phyloP scores from a whole-genome alignment of 2,888 invertebrate genomes.

The Brachyptera risi region DNA sequence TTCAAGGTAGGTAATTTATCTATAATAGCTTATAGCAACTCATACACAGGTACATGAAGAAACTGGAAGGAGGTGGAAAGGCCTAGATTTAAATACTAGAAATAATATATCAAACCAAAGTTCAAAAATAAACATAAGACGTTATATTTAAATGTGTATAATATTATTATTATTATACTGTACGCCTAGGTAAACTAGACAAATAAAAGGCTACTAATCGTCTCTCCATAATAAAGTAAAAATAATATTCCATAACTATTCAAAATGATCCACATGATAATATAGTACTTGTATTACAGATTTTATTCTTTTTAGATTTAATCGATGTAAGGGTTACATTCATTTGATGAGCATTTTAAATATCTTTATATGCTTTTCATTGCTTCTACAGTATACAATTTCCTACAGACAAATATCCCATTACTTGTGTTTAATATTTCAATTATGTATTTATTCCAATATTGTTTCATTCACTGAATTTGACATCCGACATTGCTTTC shows the following conservation, averaged over 20 bases:
- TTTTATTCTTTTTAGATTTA: background rate
- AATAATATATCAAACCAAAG: too few relatives aligned
- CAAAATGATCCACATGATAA: background rate
- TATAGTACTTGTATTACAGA: background rate
- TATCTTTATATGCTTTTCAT: background rate
- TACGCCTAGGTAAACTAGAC: too few relatives aligned
- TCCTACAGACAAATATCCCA: background rate
- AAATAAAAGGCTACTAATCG: background rate
- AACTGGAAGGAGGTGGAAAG: too few relatives aligned
- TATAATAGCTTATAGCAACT: too few relatives aligned
- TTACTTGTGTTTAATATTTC: background rate
- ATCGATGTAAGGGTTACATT: background rate
- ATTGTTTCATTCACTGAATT: too few relatives aligned
- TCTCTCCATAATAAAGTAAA: background rate
- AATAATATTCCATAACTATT: background rate
- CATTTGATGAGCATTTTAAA: background rate
- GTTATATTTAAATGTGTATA: too few relatives aligned
- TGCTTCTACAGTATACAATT: background rate
- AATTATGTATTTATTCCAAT: background rate
- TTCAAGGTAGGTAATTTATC: too few relatives aligned
- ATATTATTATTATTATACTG: too few relatives aligned
- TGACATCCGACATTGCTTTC: too few relatives aligned
- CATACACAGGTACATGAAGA: too few relatives aligned
- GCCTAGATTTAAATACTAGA: too few relatives aligned
- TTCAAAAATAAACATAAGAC: too few relatives aligned